Evolutionary conservation across 2,113 vertebrate species (phyloP).

Genomic region (Clarias gariepinus): DNA sequence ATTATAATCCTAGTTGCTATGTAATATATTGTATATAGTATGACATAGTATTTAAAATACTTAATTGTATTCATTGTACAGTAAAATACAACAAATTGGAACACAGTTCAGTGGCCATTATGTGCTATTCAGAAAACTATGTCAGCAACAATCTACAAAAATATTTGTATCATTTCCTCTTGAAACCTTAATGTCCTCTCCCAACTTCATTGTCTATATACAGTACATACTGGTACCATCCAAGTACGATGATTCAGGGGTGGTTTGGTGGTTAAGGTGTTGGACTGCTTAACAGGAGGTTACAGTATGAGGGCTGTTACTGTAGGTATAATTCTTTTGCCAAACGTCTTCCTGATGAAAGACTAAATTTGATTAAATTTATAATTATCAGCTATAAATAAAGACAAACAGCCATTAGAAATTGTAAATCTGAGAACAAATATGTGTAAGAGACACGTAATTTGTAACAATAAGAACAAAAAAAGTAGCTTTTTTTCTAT

Average conservation of each 20-base stretch:
- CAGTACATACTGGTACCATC: too few species aligned
- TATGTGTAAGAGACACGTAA: neutral
- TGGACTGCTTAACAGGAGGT: too few species aligned
- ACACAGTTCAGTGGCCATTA: neutral
- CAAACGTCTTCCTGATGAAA: too few species aligned
- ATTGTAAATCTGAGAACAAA: neutral
- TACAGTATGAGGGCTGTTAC: too few species aligned
- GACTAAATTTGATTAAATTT: too few species aligned
- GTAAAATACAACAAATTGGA: neutral
- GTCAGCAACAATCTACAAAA: neutral
- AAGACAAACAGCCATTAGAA: too few species aligned
- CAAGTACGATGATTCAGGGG: too few species aligned
- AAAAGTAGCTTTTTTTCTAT: neutral
- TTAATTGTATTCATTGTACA: neutral
- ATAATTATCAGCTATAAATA: too few species aligned
- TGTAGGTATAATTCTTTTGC: too few species aligned
- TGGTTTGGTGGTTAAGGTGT: too few species aligned
- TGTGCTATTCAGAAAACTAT: neutral
- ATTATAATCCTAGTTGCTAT: slow-evolving; percentile 7
- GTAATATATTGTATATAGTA: neutral
- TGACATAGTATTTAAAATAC: neutral
- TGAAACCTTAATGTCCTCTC: too few species aligned
- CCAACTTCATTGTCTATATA: too few species aligned
- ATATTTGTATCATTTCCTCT: neutral
- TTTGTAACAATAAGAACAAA: neutral